Evolutionary conservation across 2,888 invertebrate species (phyloP), one percentile per base, ranked within the genome.

Genomic region (Formica aserva): DNA sequence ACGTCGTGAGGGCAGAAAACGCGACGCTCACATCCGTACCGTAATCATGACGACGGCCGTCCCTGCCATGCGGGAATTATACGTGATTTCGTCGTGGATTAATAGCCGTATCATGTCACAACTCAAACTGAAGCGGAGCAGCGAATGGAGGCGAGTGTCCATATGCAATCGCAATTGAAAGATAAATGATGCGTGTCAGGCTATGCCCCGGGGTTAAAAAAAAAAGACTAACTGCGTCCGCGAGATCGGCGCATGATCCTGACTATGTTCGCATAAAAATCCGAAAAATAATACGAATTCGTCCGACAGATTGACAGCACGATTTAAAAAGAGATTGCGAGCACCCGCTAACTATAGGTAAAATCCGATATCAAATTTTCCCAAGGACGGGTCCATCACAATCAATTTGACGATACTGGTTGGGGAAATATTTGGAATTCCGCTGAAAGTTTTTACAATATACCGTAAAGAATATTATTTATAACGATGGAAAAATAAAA

Each of bases 171-270:
- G 78, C 52, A 81, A 82, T 82, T n/a, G 84, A 62, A 66, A 88
- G 87, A 87, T 89, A 84, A 84, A 87, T 87, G 85, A 87, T 67
- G 82, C 84, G 77, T 84, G 60, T 78, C 74, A 15, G 38, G 66
- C 41, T 72, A 52, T 52, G 72, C 76, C 55, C 48, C 32, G 11
- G 57, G 72, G 38, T 72, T 55, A 55, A 48, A 71, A 78, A 71
- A 78, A 60, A 55, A 71, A 78, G 45, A 62, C 38, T 29, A 48
- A 80, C 78, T 26, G 60, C 60, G 72, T 72, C 45, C 45, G 69
- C 38, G 78, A 62, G 72, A 80, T 35, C 32, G 71, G 15, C 13
- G 69, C 78, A 15, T 35, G 32, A 78, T 60, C 9, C 57, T 8
- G 45, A 32, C 32, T 18, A 62, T 80, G 35, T 18, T 32, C 45